Conservation (phyloP, 2,888 invertebrate species). For the Sinohyriopsis cumingii region DNA sequence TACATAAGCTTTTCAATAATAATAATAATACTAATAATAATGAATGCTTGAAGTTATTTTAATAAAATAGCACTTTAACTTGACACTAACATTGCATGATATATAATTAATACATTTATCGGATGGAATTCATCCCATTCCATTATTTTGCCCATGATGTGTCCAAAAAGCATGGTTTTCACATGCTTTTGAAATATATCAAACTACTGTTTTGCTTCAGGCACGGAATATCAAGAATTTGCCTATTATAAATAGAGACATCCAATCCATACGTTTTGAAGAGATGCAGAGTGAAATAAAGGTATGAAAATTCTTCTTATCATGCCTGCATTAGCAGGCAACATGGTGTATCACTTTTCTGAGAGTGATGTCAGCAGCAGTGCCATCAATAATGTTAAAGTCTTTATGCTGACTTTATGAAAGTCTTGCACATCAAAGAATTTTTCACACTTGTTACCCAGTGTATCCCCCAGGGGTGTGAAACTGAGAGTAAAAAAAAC, state of each 20-base stretch:
- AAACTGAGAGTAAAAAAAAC: too few relatives aligned
- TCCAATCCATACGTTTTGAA: conserved; percentile 69
- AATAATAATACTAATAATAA: too few relatives aligned
- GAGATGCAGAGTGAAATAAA: conserved; percentile 72
- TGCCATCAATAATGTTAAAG: too few relatives aligned
- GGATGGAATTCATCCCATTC: neutral
- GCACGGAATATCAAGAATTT: conserved; percentile 69
- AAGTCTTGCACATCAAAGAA: too few relatives aligned
- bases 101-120: neutral
- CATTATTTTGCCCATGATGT: neutral
- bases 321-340: too few relatives aligned
- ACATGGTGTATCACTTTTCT: too few relatives aligned
- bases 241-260: conserved; percentile 69
- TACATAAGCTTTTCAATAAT: too few relatives aligned
- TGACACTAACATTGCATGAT: neutral
- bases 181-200: neutral
- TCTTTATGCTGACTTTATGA: too few relatives aligned
- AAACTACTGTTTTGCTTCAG: conserved; percentile 40
- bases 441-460: too few relatives aligned
- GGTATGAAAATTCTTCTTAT: conserved; percentile 41
- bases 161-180: neutral
- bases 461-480: too few relatives aligned
- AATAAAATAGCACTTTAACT: neutral
- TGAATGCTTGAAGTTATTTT: too few relatives aligned
- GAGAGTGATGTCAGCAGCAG: too few relatives aligned